Base-by-base conservation (phyloP, 2,113 vertebrate genomes). In the Murina feae region DNA sequence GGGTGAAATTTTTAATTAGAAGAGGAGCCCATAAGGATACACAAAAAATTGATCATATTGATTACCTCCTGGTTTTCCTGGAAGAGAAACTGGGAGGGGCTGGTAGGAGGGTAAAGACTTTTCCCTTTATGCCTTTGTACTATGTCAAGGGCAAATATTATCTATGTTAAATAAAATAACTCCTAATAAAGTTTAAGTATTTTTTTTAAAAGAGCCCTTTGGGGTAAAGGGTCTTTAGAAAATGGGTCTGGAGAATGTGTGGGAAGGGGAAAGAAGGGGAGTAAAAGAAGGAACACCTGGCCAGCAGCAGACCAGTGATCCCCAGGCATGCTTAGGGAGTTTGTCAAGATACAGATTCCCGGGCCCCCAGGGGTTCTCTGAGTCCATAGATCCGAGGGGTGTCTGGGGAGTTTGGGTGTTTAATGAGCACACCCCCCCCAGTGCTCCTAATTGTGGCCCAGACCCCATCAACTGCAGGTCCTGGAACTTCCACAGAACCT, bases 21-120 rank as follows among this genome's bases (percentile, higher is more conserved):
- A n/a, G 44, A 89, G 44, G 51, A 74, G 5, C 14, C 42, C 60
- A 89, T 68, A n/a, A 74, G 42, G 49, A 10, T 58, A n/a, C 8
- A 0, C n/a, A 83, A 60, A 92, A 82, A 74, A 84, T 16, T 21
- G 86, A 80, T 53, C 44, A 23, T 32, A 82, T 82, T 17, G 17
- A 85, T 88, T n/a, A 60, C 20, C 60, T 79, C 83, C 90, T 66
- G 42, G 81, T 66, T 66, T 49, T 66, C 42, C 81, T 66, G 35
- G 47, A 80, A 86, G 35, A 47, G 37, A 85, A 87, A 44, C 80
- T 23, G 17, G 20, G 35, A 53, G 35, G 25, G 13, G 18, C 39
- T 53, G 8, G 11, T 37, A 82, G 37, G 14, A 85, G 9, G 11
- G 30, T 4, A 5, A 39, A 60, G 53, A 6, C 30, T 17, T 80